A percentile compares a stretch with the other conserved stretches of the same genome.
Evolutionary conservation across 2,888 invertebrate species (phyloP).

Genomic region (Nymphalis c-album): DNA sequence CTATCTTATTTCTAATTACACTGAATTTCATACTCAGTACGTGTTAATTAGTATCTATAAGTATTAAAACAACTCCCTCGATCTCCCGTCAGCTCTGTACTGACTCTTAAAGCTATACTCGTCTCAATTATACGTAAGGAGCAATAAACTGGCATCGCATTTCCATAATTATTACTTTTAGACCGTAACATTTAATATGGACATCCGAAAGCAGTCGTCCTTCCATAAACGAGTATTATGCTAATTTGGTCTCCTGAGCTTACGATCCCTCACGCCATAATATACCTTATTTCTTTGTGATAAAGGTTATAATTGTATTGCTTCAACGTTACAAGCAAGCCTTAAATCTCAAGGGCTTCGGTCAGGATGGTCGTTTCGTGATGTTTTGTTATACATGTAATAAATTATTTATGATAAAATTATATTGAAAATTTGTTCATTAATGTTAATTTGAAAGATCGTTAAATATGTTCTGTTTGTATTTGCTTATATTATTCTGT

Average conservation of each 20-base stretch:
- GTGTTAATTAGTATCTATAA: too few species aligned
- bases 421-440: neutral
- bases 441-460: too few species aligned
- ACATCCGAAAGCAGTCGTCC: conserved; percentile 31
- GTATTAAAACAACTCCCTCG: too few species aligned
- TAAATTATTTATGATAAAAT: conserved; percentile 20
- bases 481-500: too few species aligned
- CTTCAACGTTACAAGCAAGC: conserved; percentile 17
- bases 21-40: too few species aligned
- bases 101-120: neutral
- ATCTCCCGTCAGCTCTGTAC: too few species aligned
- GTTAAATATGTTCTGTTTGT: too few species aligned
- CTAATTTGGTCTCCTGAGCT: conserved; percentile 32
- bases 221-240: conserved; percentile 39
- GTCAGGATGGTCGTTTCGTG: conserved; percentile 23
- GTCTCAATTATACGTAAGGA: neutral
- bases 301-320: neutral
- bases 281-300: neutral
- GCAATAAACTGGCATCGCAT: conserved; percentile 26
- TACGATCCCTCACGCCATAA: neutral
- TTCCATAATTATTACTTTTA: conserved; percentile 39
- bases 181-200: conserved; percentile 37
- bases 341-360: conserved; percentile 26
- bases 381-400: conserved; percentile 33
- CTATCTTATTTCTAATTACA: too few species aligned